phyloP scores from a whole-genome alignment of 1,140 invertebrate genomes.

The Druon quercuslanigerum region DNA sequence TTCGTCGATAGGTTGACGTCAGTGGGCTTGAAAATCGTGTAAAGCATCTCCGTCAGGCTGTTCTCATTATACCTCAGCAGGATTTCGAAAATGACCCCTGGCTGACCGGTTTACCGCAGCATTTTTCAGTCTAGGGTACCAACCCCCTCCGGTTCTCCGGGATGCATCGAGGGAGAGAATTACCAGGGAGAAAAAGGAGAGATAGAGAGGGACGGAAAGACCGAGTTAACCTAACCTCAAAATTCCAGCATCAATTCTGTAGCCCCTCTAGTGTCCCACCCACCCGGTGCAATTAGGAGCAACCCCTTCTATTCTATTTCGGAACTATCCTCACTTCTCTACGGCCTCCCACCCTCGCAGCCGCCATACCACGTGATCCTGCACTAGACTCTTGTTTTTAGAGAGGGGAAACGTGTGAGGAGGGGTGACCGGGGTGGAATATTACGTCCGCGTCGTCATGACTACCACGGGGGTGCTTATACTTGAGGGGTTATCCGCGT shows the following conservation, averaged over 20 bases:
- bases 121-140: slow-evolving; percentile 68
- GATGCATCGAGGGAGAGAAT: slow-evolving; percentile 52
- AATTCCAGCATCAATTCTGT: slow-evolving; percentile 72
- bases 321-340: slow-evolving; percentile 61
- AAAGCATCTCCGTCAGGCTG: slow-evolving; percentile 33
- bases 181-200: slow-evolving; percentile 40
- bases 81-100: slow-evolving; percentile 64
- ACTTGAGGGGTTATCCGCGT: slow-evolving; percentile 70
- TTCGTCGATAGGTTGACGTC: neutral
- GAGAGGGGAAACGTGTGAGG: slow-evolving; percentile 50
- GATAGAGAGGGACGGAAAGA: slow-evolving; percentile 50
- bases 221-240: slow-evolving; percentile 70
- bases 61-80: slow-evolving; percentile 58
- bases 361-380: slow-evolving; percentile 65
- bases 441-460: slow-evolving; percentile 67
- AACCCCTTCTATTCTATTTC: slow-evolving; percentile 68
- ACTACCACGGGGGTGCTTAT: slow-evolving; percentile 67
- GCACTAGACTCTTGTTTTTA: slow-evolving; percentile 70
- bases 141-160: slow-evolving; percentile 55
- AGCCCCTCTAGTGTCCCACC: slow-evolving; percentile 63
- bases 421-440: slow-evolving; percentile 57
- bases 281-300: slow-evolving; percentile 70
- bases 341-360: slow-evolving; percentile 55
- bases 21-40: slow-evolving; percentile 15
- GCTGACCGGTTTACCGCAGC: slow-evolving; percentile 63